Evolutionary conservation across 2,113 vertebrate genomes (phyloP), one percentile per base, ranked within the genome.

Genomic region (Upupa epops): DNA sequence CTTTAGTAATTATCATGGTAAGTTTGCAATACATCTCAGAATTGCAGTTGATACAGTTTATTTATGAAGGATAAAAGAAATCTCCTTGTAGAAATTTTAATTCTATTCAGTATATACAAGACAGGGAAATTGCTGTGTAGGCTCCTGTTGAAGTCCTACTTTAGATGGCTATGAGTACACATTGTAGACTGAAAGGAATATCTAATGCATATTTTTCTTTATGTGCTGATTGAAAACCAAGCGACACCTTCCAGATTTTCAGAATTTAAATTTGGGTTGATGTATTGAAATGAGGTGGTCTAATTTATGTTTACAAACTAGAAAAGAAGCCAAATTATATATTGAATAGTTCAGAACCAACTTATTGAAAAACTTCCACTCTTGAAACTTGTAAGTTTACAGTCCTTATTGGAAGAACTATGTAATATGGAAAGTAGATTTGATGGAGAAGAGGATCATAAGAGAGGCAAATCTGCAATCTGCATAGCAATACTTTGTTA

Each of bases 101-200:
- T 78, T 91, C 82, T 76, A 60, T 82, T 85, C 55, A 89, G 46
- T 18, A 24, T 32, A 12, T 58, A 36, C 31, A 78, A 55, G 52
- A 58, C 3, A 77, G 29, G 71, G 83, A 86, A 84, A 52, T 17
- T 18, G 14, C 29, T n/a, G 28, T 63, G 36, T 32, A 78, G 36
- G 14, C 34, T 89, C 24, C 31, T 72, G 34, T 72, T 69, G 28
- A 87, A 83, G 28, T 59, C 40, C 55, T 80, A 7, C 31, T 85
- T 85, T 69, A 76, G 66, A 31, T 17, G 60, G 7, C 45, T 59
- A 71, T 37, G 28, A 74, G 55, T 86, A 61, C 29, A 54, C 49
- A 19, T n/a, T n/a, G 58, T 45, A 69, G 49, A 94, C 42, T 84
- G 93, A 91, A 95, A 94, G 79, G 94, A 96, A 91, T 65, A 60